These are phyloP conservation scores for Sander vitreus DNA, from an alignment of 2,113 vertebrate genomes.

Conservation along the genomic window DNA sequence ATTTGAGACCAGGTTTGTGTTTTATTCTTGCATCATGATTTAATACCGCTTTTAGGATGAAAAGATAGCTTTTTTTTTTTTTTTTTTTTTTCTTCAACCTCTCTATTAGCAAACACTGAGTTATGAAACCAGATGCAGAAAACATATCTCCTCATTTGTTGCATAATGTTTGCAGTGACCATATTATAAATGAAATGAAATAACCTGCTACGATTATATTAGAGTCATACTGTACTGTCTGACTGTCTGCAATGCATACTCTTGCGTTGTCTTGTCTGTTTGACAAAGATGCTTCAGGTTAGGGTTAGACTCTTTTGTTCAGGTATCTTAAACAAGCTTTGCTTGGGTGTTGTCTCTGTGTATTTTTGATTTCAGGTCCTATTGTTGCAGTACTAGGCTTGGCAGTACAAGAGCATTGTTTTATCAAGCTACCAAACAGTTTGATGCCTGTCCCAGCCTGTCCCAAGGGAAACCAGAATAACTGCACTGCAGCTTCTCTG, in stretches of 20 bases:
- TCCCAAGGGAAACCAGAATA: constrained; percentile 33
- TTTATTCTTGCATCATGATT: background rate
- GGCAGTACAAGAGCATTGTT: constrained; percentile 24
- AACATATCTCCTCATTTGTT: background rate
- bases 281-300: background rate
- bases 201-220: background rate
- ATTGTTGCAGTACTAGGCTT: constrained; percentile 23
- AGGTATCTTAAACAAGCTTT: background rate
- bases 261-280: background rate
- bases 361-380: background rate
- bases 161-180: background rate
- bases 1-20: background rate
- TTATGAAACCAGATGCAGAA: background rate
- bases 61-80: background rate
- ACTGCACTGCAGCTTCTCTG: background rate
- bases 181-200: background rate
- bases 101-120: background rate
- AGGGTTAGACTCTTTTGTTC: background rate
- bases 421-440: background rate
- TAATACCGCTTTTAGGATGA: background rate
- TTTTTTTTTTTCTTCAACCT: background rate
- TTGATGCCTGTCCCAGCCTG: constrained; percentile 56
- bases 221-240: background rate
- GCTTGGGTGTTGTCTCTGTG: background rate
- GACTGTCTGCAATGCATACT: background rate